A percentile compares a stretch with the other conserved stretches of the same genome.
phyloP scores from a whole-genome alignment of 2,797 vertebrate species.

The Acropternis orthonyx region DNA sequence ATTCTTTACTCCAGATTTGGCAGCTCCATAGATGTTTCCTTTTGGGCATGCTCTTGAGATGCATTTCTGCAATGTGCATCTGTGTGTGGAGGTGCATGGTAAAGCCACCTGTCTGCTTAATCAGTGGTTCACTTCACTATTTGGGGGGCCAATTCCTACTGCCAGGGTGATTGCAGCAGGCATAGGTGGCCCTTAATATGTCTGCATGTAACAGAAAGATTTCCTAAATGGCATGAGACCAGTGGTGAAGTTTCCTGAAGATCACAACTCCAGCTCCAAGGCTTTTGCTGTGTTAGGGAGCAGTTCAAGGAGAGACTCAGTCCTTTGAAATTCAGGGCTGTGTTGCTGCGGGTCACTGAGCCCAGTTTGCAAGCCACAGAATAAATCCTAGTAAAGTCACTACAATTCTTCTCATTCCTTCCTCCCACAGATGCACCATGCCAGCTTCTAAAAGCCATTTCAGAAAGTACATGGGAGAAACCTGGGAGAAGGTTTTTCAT shows the following conservation, averaged over 20 bases:
- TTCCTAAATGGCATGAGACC: slow-evolving; percentile 6
- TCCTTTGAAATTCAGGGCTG: slow-evolving; percentile 47
- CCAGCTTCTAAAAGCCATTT: background rate
- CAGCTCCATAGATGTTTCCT: background rate
- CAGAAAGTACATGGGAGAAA: slow-evolving; percentile 45
- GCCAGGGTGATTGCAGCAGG: background rate
- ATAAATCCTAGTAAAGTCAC: slow-evolving; percentile 36
- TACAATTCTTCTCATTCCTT: slow-evolving; percentile 53
- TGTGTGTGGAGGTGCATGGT: background rate
- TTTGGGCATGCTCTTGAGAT: background rate
- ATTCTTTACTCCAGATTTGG: background rate
- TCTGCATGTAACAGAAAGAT: background rate
- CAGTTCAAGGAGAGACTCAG: background rate
- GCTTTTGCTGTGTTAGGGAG: background rate
- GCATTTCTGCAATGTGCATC: background rate
- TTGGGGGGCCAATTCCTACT: background rate
- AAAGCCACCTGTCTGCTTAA: background rate
- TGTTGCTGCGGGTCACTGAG: slow-evolving; percentile 31
- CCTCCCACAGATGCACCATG: slow-evolving; percentile 44
- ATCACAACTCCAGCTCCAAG: slow-evolving; percentile 15
- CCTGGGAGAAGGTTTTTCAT: background rate
- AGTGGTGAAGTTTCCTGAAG: background rate
- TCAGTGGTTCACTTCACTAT: background rate
- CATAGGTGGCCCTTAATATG: background rate
- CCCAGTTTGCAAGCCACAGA: slow-evolving; percentile 43